Evolutionary conservation across 2,113 vertebrate genomes (phyloP).

Genomic region (Larimichthys polyactis): DNA sequence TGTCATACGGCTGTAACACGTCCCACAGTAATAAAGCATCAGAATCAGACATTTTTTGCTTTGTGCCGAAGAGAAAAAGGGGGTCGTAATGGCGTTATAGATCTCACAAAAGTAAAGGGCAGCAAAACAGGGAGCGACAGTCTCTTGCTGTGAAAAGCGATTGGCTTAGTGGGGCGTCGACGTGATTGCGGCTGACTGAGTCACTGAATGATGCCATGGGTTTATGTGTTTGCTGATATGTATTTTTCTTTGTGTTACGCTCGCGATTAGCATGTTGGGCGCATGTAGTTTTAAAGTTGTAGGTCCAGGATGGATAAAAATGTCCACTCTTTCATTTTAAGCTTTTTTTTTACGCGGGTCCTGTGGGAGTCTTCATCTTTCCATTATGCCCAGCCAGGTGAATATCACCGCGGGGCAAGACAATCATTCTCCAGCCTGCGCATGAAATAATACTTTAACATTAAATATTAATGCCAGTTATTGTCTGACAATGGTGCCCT

Average conservation of each 20-base stretch:
- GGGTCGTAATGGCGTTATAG: not conserved
- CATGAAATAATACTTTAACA: constrained; percentile 68
- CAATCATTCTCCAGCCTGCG: constrained; percentile 51
- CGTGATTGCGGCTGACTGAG: constrained; percentile 5
- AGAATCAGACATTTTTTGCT: constrained; percentile 5
- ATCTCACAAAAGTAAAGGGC: constrained; percentile 9
- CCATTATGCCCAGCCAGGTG: constrained; percentile 46
- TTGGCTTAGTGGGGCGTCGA: constrained; percentile 4
- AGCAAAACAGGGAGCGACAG: not conserved
- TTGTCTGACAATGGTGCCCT: constrained; percentile 50
- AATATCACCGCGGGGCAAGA: constrained; percentile 49
- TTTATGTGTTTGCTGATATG: not conserved
- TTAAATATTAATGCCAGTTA: constrained; percentile 77
- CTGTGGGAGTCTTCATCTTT: constrained; percentile 41
- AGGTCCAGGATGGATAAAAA: constrained; percentile 18
- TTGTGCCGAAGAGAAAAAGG: constrained; percentile 5
- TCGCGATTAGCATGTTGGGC: not conserved
- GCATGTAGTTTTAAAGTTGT: not conserved
- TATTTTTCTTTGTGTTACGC: constrained; percentile 25
- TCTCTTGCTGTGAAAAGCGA: constrained; percentile 28
- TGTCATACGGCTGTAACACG: not conserved
- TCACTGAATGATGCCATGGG: not conserved
- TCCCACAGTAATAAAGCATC: not conserved
- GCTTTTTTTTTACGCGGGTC: constrained; percentile 28
- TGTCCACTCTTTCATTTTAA: not conserved